These are phyloP conservation scores for Brevimyrus niger DNA, from an alignment of 2,113 vertebrate species.

Conservation along the genomic window DNA sequence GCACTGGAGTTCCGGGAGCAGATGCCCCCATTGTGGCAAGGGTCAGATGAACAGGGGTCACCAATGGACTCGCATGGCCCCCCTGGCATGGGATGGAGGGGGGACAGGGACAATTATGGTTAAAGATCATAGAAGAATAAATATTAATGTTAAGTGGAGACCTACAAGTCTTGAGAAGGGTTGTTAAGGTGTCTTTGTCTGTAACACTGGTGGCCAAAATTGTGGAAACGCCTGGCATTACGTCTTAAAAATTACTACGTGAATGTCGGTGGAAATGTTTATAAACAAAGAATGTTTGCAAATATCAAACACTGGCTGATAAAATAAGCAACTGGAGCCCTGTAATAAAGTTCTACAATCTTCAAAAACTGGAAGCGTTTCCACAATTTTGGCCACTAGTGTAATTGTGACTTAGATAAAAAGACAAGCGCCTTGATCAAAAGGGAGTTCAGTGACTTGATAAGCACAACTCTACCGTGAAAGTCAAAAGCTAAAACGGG, in stretches of 20 bases:
- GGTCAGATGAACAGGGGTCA: constrained; percentile 40
- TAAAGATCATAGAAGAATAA: neutral
- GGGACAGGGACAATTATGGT: neutral
- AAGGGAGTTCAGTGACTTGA: neutral
- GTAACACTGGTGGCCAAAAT: neutral
- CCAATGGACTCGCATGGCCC: neutral
- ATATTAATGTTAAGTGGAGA: neutral
- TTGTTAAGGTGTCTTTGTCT: neutral
- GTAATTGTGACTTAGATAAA: neutral
- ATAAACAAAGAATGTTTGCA: neutral
- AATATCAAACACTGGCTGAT: neutral
- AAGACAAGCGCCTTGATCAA: neutral
- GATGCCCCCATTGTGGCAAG: constrained; percentile 71
- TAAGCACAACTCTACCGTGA: neutral
- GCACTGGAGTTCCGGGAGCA: constrained; percentile 80
- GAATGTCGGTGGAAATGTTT: neutral
- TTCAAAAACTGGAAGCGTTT: neutral
- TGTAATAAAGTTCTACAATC: neutral
- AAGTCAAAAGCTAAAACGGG: neutral
- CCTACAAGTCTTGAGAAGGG: neutral
- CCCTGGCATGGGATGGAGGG: neutral
- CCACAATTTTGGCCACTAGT: no score
- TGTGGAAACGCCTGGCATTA: neutral
- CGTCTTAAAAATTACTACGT: neutral
- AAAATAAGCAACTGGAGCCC: neutral